These are phyloP conservation scores for Sylvilagus floridanus DNA, from an alignment of 2,797 vertebrate genomes.

Conservation along the genomic window DNA sequence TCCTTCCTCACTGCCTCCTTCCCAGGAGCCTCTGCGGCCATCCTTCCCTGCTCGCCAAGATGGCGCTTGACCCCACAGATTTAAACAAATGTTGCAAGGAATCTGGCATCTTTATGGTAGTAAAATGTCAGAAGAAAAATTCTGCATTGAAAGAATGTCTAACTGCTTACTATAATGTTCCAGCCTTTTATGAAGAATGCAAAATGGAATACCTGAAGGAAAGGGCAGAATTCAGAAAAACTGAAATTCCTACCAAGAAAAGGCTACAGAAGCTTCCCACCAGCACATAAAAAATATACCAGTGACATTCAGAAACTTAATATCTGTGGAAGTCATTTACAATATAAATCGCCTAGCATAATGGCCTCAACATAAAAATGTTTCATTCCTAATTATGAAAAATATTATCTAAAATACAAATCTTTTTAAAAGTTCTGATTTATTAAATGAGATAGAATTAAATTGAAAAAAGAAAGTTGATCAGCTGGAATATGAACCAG, in stretches of 20 bases:
- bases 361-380: constrained; percentile 33
- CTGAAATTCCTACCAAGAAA: constrained; percentile 92
- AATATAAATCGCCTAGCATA: neutral
- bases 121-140: constrained; percentile 95
- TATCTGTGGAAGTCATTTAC: neutral
- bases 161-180: constrained; percentile 93
- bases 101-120: constrained; percentile 93
- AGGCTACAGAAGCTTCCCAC: constrained; percentile 91
- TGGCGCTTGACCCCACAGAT: constrained; percentile 84
- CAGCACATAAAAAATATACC: constrained; percentile 89
- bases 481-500: too few relatives aligned
- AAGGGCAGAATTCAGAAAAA: constrained; percentile 93
- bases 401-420: constrained; percentile 74
- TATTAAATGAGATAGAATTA: constrained; percentile 11
- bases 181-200: constrained; percentile 87
- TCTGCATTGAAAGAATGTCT: constrained; percentile 94
- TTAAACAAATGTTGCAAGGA: constrained; percentile 96
- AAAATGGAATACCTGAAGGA: constrained; percentile 92
- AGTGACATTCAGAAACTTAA: neutral
- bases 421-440: constrained; percentile 49
- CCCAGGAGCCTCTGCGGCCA: too few relatives aligned
- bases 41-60: too few relatives aligned
- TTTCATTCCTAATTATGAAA: constrained; percentile 70
- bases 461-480: neutral
- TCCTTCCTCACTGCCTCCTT: too few relatives aligned